These are phyloP conservation scores for Dendrocincla tyrannina DNA, from an alignment of 2,797 vertebrate genomes.

Conservation along the genomic window DNA sequence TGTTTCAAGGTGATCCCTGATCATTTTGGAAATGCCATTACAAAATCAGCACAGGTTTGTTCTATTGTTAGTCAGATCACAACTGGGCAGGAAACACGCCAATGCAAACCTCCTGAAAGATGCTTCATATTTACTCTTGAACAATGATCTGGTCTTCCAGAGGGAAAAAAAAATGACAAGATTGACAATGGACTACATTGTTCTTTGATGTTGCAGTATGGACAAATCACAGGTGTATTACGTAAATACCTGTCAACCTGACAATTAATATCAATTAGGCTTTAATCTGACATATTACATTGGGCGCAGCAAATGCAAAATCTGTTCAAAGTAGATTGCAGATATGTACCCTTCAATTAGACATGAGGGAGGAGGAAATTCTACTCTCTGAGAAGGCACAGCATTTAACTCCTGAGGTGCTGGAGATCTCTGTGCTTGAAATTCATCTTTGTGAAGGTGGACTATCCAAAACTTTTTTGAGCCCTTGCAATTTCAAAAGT, in stretches of 20 bases:
- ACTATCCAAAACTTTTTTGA: neutral
- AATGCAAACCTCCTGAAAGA: conserved; percentile 69
- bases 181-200: conserved; percentile 73
- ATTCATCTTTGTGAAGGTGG: neutral
- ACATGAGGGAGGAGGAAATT: conserved; percentile 46
- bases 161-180: conserved; percentile 18
- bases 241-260: conserved; percentile 55
- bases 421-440: neutral
- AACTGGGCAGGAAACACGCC: conserved; percentile 53
- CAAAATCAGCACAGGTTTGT: conserved; percentile 67
- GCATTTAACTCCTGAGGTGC: conserved; percentile 43
- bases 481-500: neutral
- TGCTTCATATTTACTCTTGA: conserved; percentile 70
- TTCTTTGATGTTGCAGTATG: conserved; percentile 67
- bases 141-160: conserved; percentile 75
- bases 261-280: conserved; percentile 64
- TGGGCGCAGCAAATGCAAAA: conserved; percentile 36
- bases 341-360: conserved; percentile 49
- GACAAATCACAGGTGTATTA: conserved; percentile 40
- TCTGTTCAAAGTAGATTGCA: conserved; percentile 14
- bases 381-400: conserved; percentile 2
- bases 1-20: conserved; percentile 70
- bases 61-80: conserved; percentile 70
- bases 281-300: conserved; percentile 62
- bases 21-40: conserved; percentile 69